Percentiles rank a stretch among this genome's conserved stretches.
These are phyloP conservation scores for Dromiciops gliroides DNA, from an alignment of 2,113 vertebrate species.

Conservation along the genomic window DNA sequence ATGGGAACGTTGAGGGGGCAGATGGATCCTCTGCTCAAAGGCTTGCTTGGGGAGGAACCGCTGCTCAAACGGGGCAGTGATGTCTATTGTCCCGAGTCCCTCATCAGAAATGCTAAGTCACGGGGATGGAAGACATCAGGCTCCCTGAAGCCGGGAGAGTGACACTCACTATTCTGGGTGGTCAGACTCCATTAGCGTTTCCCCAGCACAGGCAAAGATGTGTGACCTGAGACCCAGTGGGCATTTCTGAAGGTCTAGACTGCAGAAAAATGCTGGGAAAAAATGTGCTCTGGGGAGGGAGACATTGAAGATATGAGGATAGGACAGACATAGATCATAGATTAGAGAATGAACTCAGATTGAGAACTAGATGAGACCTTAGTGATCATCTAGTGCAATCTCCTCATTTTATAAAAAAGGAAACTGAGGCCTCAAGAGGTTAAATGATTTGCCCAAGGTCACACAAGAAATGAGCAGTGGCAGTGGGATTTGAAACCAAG, in stretches of 20 bases:
- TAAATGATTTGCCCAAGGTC: background rate
- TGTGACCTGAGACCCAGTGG: background rate
- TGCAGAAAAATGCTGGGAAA: background rate
- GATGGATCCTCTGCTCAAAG: constrained; percentile 58
- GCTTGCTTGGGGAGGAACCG: background rate
- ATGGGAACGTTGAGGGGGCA: constrained; percentile 24
- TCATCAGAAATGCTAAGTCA: constrained; percentile 72
- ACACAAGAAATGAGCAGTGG: background rate
- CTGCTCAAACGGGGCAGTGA: background rate
- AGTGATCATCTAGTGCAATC: background rate
- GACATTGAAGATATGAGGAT: background rate
- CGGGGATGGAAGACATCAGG: constrained; percentile 13
- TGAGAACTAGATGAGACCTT: background rate
- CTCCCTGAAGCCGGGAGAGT: background rate
- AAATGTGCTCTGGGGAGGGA: background rate
- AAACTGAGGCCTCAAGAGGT: background rate
- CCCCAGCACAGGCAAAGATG: background rate
- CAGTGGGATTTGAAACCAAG: background rate
- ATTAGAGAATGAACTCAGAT: background rate
- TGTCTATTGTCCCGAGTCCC: constrained; percentile 46
- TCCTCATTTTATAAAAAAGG: background rate
- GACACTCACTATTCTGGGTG: constrained; percentile 43
- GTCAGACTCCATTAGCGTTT: background rate
- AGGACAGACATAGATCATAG: background rate
- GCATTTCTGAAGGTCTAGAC: background rate